Base-by-base conservation (phyloP, 2,113 vertebrate genomes). In the Neotoma lepida region DNA sequence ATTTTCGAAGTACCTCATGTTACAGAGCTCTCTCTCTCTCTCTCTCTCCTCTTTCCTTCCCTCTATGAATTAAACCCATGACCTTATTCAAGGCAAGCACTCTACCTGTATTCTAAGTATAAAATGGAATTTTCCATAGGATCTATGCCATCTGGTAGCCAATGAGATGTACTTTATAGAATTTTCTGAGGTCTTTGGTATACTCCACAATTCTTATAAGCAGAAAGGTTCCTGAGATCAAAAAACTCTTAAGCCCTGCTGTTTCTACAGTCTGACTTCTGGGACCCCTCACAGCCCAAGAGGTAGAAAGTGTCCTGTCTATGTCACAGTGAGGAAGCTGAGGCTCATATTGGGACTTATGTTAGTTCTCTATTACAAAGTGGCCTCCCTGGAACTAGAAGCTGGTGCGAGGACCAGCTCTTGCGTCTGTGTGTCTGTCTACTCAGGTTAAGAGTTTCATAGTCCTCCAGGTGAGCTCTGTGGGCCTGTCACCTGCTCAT, bases 111-210 rank as follows among this genome's bases (percentile, higher is more conserved):
- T 30, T 20, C 30, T 56, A 94, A 76, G 4, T 39, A 51, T 46
- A 78, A 12, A 5, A 39, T 33, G 74, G 82, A 93, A 80, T 61
- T 93, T 96, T 87, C 74, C 68, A 30, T 61, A 96, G 44, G 33
- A 22, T 26, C 51, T 41, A 54, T 81, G 58, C n/a, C 18, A 1
- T 33, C 17, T 63, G 4, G 39, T 41, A 63, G 64, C 28, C 51
- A 44, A 46, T 10, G 24, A 35, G 71, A 71, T 71, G 17, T 22
- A 6, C 70, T 89, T 92, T 82, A 63, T 82, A 64, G 86, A 70
- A 86, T 89, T 74, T 88, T 94, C 49, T 24, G n/a, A 68, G 14
- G 28, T 71, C n/a, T 68, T 81, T 86, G 35, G 46, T 63, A 18
- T 26, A 54, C 3, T 78, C 76, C 30, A 12, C 56, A 35, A 33